Evolutionary conservation across 2,888 invertebrate genomes (phyloP).

Genomic region (Netelia virgata): DNA sequence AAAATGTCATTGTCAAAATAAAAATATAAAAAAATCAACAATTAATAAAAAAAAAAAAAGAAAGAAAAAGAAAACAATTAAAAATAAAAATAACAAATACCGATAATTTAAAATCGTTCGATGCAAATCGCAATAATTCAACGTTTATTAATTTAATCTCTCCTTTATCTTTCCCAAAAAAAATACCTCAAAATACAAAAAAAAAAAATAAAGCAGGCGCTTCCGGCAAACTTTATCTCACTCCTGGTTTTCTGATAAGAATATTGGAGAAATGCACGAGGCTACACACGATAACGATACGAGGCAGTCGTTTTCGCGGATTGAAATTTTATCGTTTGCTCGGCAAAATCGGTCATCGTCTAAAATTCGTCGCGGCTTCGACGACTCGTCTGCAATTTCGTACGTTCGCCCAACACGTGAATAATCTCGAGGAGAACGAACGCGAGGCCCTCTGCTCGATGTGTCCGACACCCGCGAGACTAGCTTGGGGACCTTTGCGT

Average conservation of each 20-base stretch:
- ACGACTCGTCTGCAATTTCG: slow-evolving; percentile 74
- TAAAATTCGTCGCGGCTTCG: slow-evolving; percentile 68
- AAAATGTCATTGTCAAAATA: not conserved
- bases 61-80: not conserved
- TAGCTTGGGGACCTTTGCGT: slow-evolving; percentile 73
- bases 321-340: slow-evolving; percentile 78
- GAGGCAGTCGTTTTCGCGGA: slow-evolving; percentile 76
- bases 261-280: slow-evolving; percentile 77
- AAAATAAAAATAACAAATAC: not conserved
- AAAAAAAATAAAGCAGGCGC: slow-evolving; percentile 69
- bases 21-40: not conserved
- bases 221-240: slow-evolving; percentile 75
- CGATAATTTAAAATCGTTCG: too few species aligned
- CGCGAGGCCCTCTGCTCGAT: slow-evolving; percentile 70
- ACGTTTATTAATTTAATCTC: not conserved
- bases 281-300: slow-evolving; percentile 77
- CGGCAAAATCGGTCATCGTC: slow-evolving; percentile 72
- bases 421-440: slow-evolving; percentile 71
- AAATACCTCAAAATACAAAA: not conserved
- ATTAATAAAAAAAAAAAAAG: not conserved
- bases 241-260: slow-evolving; percentile 74
- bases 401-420: slow-evolving; percentile 74
- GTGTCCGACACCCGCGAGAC: slow-evolving; percentile 63
- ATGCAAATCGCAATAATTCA: too few species aligned
- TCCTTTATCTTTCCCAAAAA: not conserved